Conservation (phyloP, 2,113 vertebrate genomes). For the Corythaixoides concolor region DNA sequence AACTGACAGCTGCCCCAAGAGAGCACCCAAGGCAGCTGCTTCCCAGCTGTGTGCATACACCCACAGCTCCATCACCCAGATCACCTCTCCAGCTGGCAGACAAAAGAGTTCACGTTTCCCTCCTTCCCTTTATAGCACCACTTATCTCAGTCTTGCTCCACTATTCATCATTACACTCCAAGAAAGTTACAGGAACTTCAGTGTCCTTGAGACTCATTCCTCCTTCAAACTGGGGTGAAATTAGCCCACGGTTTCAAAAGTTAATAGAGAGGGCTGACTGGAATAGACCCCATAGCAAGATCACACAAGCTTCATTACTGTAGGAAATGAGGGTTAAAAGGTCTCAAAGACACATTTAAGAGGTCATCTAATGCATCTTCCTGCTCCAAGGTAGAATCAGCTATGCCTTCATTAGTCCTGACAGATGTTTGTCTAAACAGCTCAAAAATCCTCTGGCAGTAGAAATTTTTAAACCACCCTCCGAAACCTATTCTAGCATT, state of each 20-base stretch:
- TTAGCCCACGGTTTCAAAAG: neutral
- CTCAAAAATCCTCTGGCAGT: neutral
- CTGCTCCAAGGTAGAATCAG: neutral
- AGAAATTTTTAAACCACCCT: neutral
- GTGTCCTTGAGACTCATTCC: neutral
- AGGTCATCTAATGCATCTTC: neutral
- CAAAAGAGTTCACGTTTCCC: neutral
- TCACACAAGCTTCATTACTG: neutral
- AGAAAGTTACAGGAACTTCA: neutral
- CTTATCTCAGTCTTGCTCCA: neutral
- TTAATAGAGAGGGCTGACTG: neutral
- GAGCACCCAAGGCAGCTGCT: accelerated
- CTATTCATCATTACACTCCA: neutral
- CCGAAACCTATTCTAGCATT: neutral
- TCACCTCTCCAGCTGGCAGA: neutral
- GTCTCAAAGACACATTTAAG: neutral
- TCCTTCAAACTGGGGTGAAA: neutral
- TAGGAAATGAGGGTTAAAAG: neutral
- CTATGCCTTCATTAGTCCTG: neutral
- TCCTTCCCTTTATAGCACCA: neutral
- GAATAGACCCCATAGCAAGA: neutral
- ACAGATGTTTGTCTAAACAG: neutral
- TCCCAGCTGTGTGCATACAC: neutral
- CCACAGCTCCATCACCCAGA: neutral
- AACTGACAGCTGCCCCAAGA: neutral